phyloP scores from a whole-genome alignment of 2,113 vertebrate species.

The Columba livia region DNA sequence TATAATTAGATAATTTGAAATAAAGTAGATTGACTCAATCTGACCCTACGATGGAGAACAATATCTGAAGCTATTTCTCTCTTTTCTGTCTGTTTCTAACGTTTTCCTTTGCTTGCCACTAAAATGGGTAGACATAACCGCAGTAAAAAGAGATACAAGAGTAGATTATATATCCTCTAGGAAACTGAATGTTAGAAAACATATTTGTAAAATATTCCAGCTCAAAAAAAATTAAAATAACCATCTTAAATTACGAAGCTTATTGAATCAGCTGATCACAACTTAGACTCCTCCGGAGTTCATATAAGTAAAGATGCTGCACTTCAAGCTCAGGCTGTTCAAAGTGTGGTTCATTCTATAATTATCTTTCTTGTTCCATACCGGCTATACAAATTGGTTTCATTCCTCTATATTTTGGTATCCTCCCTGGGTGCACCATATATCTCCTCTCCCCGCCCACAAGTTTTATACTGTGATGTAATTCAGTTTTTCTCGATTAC shows the following conservation, averaged over 20 bases:
- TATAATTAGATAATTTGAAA: not conserved
- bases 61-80: not conserved
- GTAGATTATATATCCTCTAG: not conserved
- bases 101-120: not conserved
- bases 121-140: not conserved
- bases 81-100: not conserved
- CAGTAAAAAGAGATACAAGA: not conserved
- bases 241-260: not conserved
- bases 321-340: not conserved
- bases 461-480: not conserved
- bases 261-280: conserved; percentile 28
- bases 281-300: not conserved
- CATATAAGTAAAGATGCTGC: not conserved
- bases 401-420: not conserved
- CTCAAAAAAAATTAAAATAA: not conserved
- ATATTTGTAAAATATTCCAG: not conserved
- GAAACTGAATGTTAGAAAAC: not conserved
- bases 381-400: not conserved
- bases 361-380: not conserved
- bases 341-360: not conserved
- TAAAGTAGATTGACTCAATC: not conserved
- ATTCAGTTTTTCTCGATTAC: not conserved
- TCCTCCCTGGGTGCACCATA: not conserved
- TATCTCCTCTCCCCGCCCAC: not conserved
- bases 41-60: not conserved